Evolutionary conservation across 2,888 invertebrate species (phyloP), one percentile per base, ranked within the genome.

Genomic region (Agonum fuliginosum): DNA sequence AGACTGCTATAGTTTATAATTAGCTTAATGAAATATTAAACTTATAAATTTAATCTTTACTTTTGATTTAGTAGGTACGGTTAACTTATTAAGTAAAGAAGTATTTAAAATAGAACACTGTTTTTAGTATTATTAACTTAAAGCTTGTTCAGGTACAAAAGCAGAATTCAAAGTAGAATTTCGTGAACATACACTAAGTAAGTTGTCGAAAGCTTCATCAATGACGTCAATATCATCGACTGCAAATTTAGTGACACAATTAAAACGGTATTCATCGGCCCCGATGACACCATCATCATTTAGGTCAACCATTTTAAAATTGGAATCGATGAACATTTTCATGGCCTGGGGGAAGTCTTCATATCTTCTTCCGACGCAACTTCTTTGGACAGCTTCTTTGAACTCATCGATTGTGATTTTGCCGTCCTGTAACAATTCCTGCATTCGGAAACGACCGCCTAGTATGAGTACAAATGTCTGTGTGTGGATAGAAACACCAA

Each of bases 281-380:
- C 91, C 94, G 79, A 95, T 91, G 8, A 94, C 90, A 1, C 95
- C 95, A 82, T 95, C 95, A 76, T 91, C 91, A 83, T 95, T 94
- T 78, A 94, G 89, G 83, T 95, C 95, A 51, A 95, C 91, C 89
- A 94, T 91, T 84, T 92, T 92, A 86, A 95, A 95, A 87, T 94
- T 94, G 71, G 93, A 91, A 85, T 95, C 95, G 84, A 95, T 95
- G 85, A 95, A 95, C 84, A 94, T 93, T 84, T 92, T 94, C 93
- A 95, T 94, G 2, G 95, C 94, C 86, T 95, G 94, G 0, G 95
- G 95, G 83, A 95, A 95, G 78, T 95, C 93, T 8, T 91, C 91
- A 84, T 94, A 95, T 79, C 91, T 89, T 82, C 92, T 90, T 2
- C 95, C 95, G 19, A 95, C 90, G 84, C 95, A 95, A 81, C 93